A percentile compares a stretch with the other conserved stretches of the same genome.
phyloP scores from a whole-genome alignment of 2,888 invertebrate species.

The Drosophila cyrtoloma region DNA sequence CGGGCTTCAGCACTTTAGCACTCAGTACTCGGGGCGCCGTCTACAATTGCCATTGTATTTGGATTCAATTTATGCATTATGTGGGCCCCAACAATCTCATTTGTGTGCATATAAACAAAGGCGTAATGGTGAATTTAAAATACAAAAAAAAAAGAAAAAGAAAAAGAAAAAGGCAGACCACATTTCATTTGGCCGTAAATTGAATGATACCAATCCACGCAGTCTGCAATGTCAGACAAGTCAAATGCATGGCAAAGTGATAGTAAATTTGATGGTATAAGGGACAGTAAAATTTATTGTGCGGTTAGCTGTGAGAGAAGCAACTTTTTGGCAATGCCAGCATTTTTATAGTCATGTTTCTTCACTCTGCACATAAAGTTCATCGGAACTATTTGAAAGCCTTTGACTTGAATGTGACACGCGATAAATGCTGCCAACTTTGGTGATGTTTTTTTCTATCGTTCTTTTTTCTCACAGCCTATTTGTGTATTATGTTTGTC shows the following conservation, averaged over 20 bases:
- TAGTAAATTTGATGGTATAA: conserved; percentile 68
- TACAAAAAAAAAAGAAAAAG: conserved; percentile 21
- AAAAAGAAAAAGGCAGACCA: conserved; percentile 2
- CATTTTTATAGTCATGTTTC: conserved; percentile 25
- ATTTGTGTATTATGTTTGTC: conserved; percentile 1
- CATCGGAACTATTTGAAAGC: conserved; percentile 71
- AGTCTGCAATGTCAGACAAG: conserved; percentile 65
- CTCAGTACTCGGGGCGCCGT: conserved; percentile 15
- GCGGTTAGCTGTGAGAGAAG: conserved; percentile 49
- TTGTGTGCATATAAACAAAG: conserved; percentile 58
- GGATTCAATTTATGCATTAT: conserved; percentile 62
- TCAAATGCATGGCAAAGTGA: conserved; percentile 59
- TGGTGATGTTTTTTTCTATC: conserved; percentile 19
- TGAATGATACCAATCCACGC: conserved; percentile 66
- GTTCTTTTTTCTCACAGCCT: conserved; percentile 3
- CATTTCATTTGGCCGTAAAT: conserved; percentile 61
- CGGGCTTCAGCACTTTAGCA: conserved; percentile 5
- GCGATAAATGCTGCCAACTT: conserved; percentile 35
- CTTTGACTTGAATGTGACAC: conserved; percentile 55
- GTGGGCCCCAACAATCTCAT: conserved; percentile 10
- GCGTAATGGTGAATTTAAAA: conserved; percentile 69
- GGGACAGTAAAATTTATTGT: conserved; percentile 72
- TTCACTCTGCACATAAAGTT: conserved; percentile 55
- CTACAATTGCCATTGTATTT: conserved; percentile 32
- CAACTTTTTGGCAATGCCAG: conserved; percentile 32